A percentile compares a stretch with the other conserved stretches of the same genome.
These are phyloP conservation scores for Halcyon smyrnensis DNA, from an alignment of 2,797 vertebrate species.

Conservation along the genomic window DNA sequence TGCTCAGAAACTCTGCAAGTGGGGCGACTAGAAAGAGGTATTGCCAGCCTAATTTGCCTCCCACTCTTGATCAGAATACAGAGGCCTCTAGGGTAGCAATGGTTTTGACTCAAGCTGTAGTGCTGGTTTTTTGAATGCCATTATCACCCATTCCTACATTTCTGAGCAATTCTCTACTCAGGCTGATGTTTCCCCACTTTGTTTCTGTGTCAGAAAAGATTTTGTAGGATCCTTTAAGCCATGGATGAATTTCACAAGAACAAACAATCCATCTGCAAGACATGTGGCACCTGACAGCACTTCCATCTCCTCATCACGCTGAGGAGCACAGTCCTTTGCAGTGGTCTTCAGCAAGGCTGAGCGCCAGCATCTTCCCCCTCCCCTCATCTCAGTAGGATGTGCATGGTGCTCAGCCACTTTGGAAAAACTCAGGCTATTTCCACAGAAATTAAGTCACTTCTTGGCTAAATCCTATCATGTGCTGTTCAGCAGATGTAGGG, in stretches of 20 bases:
- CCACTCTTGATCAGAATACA: not conserved
- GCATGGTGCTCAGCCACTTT: not conserved
- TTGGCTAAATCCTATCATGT: constrained; percentile 24
- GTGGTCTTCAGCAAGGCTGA: not conserved
- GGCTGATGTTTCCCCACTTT: not conserved
- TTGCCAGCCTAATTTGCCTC: not conserved
- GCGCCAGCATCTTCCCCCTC: not conserved
- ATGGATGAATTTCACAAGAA: not conserved
- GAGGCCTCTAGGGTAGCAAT: not conserved
- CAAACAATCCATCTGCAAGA: not conserved
- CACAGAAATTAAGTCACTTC: constrained; percentile 16
- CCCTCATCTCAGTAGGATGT: not conserved
- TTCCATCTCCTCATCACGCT: not conserved
- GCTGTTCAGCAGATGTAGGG: constrained; percentile 56
- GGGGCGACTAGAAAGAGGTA: not conserved
- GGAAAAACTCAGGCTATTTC: not conserved
- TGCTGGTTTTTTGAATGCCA: not conserved
- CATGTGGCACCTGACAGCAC: not conserved
- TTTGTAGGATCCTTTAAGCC: not conserved
- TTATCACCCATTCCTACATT: not conserved
- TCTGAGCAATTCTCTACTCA: not conserved
- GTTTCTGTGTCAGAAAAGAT: not conserved
- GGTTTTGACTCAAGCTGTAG: not conserved
- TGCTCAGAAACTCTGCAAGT: not conserved
- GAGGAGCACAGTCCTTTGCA: fast-evolving